phyloP scores from a whole-genome alignment of 2,113 vertebrate genomes.

The Odontesthes bonariensis region DNA sequence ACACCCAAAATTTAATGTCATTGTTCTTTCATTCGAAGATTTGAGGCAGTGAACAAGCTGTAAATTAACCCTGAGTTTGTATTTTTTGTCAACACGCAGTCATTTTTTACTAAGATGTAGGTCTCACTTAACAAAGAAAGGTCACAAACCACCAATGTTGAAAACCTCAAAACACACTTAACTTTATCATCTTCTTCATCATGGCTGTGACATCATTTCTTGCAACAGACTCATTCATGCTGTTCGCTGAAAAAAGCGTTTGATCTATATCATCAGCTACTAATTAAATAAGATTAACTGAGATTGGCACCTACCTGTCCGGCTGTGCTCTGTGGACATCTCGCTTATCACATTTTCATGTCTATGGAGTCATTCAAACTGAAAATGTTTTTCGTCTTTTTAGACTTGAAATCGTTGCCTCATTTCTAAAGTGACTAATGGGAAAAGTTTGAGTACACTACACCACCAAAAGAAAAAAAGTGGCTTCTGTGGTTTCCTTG shows the following conservation, averaged over 20 bases:
- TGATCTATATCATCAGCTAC: neutral
- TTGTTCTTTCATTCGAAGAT: neutral
- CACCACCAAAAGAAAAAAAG: neutral
- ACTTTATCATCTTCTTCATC: neutral
- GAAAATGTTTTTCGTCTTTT: neutral
- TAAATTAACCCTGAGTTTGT: neutral
- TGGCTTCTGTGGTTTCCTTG: slow-evolving; percentile 47
- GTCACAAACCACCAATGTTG: neutral
- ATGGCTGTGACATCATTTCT: neutral
- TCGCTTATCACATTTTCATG: neutral
- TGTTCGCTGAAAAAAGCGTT: neutral
- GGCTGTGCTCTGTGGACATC: neutral
- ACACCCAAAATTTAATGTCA: neutral
- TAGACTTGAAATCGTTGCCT: neutral
- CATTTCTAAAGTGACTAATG: slow-evolving; percentile 2
- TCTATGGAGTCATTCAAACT: slow-evolving; percentile 2
- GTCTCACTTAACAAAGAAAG: neutral
- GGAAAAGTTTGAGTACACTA: neutral
- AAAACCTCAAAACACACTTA: neutral
- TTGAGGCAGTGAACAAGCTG: neutral
- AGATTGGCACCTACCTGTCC: slow-evolving; percentile 15
- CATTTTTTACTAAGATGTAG: neutral
- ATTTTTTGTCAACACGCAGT: neutral
- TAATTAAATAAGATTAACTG: neutral
- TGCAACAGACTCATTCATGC: slow-evolving; percentile 3